Evolutionary conservation across 2,888 invertebrate species (phyloP).

Genomic region (Apamea crenata): DNA sequence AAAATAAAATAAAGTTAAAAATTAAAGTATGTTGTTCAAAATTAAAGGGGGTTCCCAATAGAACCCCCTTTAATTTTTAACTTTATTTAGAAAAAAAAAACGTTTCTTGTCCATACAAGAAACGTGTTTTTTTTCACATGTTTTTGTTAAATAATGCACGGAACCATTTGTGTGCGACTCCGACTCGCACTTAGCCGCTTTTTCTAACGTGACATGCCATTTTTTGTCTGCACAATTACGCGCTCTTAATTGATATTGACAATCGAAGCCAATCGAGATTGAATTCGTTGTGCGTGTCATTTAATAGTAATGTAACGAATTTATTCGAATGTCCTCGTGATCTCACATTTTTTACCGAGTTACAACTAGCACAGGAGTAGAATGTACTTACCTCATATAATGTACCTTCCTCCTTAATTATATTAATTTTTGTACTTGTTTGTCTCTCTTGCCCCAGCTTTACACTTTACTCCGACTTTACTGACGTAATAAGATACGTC

Average conservation of each 20-base stretch:
- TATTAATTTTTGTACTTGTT: background rate
- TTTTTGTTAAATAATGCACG: no score
- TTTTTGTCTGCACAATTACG: constrained; percentile 30
- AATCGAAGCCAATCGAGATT: constrained; percentile 42
- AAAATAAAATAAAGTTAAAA: background rate
- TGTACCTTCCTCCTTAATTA: constrained; percentile 42
- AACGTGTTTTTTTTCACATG: no score
- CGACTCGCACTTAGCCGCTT: background rate
- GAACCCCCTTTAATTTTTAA: no score
- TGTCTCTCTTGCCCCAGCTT: background rate
- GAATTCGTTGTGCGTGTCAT: constrained; percentile 46
- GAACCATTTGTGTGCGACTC: background rate
- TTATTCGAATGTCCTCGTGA: constrained; percentile 55
- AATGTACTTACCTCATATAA: background rate
- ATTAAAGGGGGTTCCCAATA: no score
- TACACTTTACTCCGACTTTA: background rate
- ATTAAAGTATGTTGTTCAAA: background rate
- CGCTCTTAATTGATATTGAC: constrained; percentile 51
- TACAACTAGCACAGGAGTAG: background rate
- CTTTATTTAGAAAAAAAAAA: no score
- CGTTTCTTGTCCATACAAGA: no score
- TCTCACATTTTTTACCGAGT: constrained; percentile 43
- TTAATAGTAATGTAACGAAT: constrained; percentile 51
- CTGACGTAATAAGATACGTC: background rate
- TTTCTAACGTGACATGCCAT: constrained; percentile 22